Base-by-base conservation (phyloP, 2,113 vertebrate species). In the Nansenia antarctica region DNA sequence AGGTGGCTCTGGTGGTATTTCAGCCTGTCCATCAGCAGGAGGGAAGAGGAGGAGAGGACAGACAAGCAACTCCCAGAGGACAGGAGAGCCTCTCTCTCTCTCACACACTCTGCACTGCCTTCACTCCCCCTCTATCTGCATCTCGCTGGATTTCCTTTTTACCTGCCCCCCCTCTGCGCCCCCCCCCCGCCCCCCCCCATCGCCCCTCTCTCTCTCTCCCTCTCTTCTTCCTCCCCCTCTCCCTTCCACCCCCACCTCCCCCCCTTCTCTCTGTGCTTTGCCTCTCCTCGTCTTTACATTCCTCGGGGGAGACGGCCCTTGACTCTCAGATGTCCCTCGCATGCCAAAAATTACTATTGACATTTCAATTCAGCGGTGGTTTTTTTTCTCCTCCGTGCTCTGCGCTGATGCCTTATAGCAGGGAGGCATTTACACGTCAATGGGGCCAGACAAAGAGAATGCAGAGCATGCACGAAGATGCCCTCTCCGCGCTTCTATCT, bases 281-380 rank as follows among this genome's bases (percentile, higher is more conserved):
- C 5, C 80, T 79, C 76, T 58, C 83, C 77, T 81, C 72, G 77
- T 73, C 74, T 87, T 82, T 66, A 47, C 85, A 81, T 90, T 85
- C 60, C 84, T 91, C 74, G 75, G 26, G 88, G 84, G 83, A 77
- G 78, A 85, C 91, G 90, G 84, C 80, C 85, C 81, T 87, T 86
- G 61, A 87, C 82, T 72, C 91, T 89, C 79, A 88, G 87, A 86
- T 87, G 88, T 87, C 88, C 87, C 82, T 88, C 74, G 76, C 83
- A 86, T 90, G 91, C 91, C 94, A 94, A 93, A 94, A 94, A 96
- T 95, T 92, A 92, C 92, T 92, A 93, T 91, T 95, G 96, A 95
- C 93, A 92, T 95, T 95, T 95, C 92, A 94, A 93, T 96, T 94
- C 91, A 92, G 86, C 81, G 83, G 82, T 75, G 53, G 86, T 82